phyloP scores from a whole-genome alignment of 2,113 vertebrate genomes.

The Tragelaphus buxtoni region DNA sequence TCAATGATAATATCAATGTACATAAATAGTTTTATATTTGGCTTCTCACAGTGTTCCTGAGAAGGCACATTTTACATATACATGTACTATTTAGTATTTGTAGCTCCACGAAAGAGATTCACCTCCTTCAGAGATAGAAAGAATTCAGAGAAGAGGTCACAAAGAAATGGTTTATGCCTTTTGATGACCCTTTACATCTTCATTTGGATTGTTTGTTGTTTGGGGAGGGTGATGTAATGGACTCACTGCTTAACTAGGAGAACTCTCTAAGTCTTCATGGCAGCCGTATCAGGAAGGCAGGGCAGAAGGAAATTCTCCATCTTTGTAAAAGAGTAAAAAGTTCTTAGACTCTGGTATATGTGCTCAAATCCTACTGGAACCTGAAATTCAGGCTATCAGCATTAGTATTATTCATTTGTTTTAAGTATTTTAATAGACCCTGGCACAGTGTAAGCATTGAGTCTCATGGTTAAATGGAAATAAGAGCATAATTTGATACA shows the following conservation, averaged over 20 bases:
- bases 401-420: not conserved
- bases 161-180: constrained; percentile 27
- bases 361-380: not conserved
- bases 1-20: not conserved
- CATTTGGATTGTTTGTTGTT: constrained; percentile 21
- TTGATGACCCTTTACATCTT: constrained; percentile 26
- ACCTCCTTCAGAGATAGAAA: not conserved
- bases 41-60: not conserved
- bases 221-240: not conserved
- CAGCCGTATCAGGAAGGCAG: not conserved
- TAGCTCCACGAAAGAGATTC: constrained; percentile 14
- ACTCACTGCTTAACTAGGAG: constrained; percentile 18
- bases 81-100: constrained; percentile 35
- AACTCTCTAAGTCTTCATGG: not conserved
- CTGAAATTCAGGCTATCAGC: not conserved
- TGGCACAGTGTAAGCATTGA: not conserved
- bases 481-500: not conserved
- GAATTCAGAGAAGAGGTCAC: constrained; percentile 42
- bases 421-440: not conserved
- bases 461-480: not conserved
- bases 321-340: not conserved
- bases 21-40: not conserved
- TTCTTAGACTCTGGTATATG: not conserved
- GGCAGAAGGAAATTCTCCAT: not conserved
- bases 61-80: not conserved